Percentiles rank a stretch among this genome's conserved stretches.
These are phyloP conservation scores for Dryococelus australis DNA, from an alignment of 2,888 invertebrate genomes.

Conservation along the genomic window DNA sequence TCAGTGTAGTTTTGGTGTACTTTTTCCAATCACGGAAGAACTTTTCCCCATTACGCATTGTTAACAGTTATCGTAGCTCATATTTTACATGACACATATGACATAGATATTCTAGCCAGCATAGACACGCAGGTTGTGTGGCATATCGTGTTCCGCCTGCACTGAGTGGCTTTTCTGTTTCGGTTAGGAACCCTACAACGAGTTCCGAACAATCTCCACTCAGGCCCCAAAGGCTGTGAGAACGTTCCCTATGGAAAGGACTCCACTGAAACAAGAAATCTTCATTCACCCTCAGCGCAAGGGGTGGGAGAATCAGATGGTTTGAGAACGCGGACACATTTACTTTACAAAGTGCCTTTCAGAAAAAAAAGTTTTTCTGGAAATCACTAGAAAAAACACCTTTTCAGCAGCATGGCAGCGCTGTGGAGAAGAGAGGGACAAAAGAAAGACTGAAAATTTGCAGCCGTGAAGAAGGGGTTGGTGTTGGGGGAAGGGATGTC, in stretches of 20 bases:
- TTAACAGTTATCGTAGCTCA: no score
- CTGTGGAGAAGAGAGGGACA: background rate
- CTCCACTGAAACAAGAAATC: background rate
- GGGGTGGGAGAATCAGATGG: background rate
- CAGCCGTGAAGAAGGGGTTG: background rate
- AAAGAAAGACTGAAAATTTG: background rate
- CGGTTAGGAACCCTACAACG: no score
- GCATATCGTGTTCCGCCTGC: no score
- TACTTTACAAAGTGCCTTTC: conserved; percentile 8
- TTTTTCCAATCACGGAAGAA: no score
- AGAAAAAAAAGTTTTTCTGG: background rate
- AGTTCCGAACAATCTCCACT: background rate
- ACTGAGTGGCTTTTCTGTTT: no score
- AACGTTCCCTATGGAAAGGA: background rate
- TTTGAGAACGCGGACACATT: background rate
- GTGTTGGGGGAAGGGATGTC: background rate
- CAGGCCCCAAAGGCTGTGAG: background rate
- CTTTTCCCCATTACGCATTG: no score
- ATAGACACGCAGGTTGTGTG: no score
- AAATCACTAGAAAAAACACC: background rate
- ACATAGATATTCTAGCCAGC: no score
- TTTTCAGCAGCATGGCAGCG: background rate
- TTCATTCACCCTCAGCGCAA: background rate
- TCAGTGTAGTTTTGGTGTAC: no score
- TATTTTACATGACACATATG: no score